Evolutionary conservation across 1,140 invertebrate genomes (phyloP).

Genomic region (Propsilocerus akamusi): DNA sequence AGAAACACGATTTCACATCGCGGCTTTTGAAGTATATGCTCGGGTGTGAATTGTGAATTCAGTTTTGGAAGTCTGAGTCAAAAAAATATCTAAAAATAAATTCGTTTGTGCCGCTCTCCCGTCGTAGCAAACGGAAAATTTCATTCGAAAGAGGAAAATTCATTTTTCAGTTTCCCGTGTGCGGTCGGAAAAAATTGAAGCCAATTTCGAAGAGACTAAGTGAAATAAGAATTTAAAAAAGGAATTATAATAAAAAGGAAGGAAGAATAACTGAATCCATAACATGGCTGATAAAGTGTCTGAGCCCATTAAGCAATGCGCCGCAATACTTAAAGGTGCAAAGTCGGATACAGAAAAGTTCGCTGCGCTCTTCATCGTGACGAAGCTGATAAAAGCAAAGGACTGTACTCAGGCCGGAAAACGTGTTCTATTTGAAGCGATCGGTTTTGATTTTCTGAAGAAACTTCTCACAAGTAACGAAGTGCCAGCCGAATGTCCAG

Average conservation of each 20-base stretch:
- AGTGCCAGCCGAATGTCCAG: slow-evolving; percentile 63
- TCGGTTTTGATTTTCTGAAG: slow-evolving; percentile 67
- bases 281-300: slow-evolving; percentile 31
- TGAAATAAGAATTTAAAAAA: background rate
- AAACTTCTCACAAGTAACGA: slow-evolving; percentile 53
- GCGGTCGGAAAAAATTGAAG: background rate
- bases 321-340: slow-evolving; percentile 52
- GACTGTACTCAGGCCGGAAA: slow-evolving; percentile 51
- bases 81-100: slow-evolving; percentile 20
- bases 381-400: slow-evolving; percentile 64
- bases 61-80: too few species aligned
- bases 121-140: slow-evolving; percentile 1
- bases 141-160: background rate
- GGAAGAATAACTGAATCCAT: background rate
- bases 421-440: slow-evolving; percentile 68
- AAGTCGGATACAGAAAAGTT: slow-evolving; percentile 78
- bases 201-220: background rate
- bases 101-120: slow-evolving; percentile 1
- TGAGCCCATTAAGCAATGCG: slow-evolving; percentile 64
- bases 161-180: background rate
- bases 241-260: background rate
- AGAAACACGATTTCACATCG: too few species aligned
- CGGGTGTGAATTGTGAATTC: too few species aligned
- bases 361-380: slow-evolving; percentile 76
- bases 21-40: too few species aligned